A percentile compares a stretch with the other conserved stretches of the same genome.
Evolutionary conservation across 2,113 vertebrate genomes (phyloP).

Genomic region (Vombatus ursinus): DNA sequence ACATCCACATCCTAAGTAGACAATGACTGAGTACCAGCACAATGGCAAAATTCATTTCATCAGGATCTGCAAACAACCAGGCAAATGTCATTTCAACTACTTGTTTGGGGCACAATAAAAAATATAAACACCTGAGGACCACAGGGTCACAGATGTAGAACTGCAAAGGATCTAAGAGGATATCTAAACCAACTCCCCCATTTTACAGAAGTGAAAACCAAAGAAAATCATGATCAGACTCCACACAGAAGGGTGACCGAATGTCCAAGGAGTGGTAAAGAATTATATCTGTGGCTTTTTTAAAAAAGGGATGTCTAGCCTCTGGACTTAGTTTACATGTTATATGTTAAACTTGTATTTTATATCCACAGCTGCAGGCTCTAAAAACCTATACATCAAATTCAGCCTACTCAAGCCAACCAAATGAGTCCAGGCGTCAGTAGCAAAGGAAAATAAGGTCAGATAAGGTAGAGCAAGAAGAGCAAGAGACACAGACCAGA

Average conservation of each 20-base stretch:
- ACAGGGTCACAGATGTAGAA: constrained; percentile 24
- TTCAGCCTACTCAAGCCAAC: neutral
- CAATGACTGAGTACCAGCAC: neutral
- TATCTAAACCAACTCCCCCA: neutral
- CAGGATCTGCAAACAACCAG: neutral
- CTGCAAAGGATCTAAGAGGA: neutral
- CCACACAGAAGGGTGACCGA: neutral
- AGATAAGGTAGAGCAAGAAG: neutral
- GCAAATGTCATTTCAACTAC: neutral
- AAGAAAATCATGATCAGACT: neutral
- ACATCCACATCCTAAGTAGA: neutral
- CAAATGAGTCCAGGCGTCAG: neutral
- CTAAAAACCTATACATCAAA: neutral
- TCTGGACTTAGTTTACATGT: neutral
- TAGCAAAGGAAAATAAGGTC: neutral
- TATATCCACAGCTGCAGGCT: neutral
- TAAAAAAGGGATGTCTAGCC: constrained; percentile 18
- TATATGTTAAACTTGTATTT: neutral
- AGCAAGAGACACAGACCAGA: neutral
- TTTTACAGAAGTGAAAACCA: neutral
- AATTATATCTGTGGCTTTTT: constrained; percentile 23
- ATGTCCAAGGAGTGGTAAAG: constrained; percentile 28
- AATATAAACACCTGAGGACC: neutral
- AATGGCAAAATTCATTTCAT: neutral
- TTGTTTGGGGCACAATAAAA: neutral